Percentiles rank a stretch among this genome's conserved stretches.
Conservation (phyloP, 2,113 vertebrate genomes). For the Melanocharis versteri region DNA sequence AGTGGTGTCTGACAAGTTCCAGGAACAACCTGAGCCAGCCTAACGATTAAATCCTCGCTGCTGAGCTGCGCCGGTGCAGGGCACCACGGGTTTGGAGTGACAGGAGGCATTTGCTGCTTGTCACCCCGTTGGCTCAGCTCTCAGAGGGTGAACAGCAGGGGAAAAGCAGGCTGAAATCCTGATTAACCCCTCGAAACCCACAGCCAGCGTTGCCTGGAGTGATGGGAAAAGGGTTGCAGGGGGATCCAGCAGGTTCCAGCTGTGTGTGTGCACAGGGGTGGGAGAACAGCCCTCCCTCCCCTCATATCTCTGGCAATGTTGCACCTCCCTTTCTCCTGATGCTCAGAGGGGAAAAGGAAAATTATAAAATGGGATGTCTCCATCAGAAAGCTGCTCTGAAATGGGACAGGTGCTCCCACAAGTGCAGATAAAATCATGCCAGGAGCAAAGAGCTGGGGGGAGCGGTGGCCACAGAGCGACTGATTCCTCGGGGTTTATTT, state of each 20-base stretch:
- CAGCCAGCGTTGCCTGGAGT: not conserved
- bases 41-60: not conserved
- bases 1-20: not conserved
- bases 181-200: not conserved
- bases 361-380: not conserved
- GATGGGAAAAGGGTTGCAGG: not conserved
- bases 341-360: not conserved
- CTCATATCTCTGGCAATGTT: rapidly evolving
- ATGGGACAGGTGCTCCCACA: not conserved
- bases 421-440: not conserved
- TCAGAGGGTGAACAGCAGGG: not conserved
- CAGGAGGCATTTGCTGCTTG: not conserved
- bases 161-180: not conserved
- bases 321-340: not conserved
- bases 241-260: not conserved
- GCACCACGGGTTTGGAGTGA: not conserved
- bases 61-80: not conserved
- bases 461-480: not conserved
- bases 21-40: not conserved
- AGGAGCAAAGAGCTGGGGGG: not conserved
- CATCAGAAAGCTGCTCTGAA: not conserved
- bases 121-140: not conserved
- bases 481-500: not conserved
- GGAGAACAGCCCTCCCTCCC: not conserved
- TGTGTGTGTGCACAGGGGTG: rapidly evolving